These are phyloP conservation scores for Poecile atricapillus DNA, from an alignment of 2,113 vertebrate genomes.

Conservation along the genomic window DNA sequence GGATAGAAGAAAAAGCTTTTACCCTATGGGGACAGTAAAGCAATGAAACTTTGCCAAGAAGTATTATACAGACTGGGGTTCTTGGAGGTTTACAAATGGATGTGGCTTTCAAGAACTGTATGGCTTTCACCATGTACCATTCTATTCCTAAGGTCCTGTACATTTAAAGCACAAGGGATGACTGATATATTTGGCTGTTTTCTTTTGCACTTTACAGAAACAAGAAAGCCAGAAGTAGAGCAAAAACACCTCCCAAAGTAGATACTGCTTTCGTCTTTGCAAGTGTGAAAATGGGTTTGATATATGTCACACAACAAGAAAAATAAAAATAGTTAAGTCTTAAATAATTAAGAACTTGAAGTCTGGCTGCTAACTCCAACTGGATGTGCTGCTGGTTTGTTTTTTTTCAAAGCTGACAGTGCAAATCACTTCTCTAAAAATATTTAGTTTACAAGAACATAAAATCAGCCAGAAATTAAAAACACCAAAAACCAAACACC, in stretches of 20 bases:
- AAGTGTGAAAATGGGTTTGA: background rate
- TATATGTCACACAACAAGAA: background rate
- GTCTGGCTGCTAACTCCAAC: background rate
- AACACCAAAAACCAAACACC: background rate
- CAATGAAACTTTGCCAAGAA: background rate
- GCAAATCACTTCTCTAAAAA: background rate
- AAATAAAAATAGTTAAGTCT: background rate
- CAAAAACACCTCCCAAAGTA: background rate
- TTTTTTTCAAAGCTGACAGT: background rate
- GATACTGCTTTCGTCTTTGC: background rate
- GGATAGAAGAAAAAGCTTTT: background rate
- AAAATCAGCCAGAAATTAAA: background rate
- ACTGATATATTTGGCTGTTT: background rate
- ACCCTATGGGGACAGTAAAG: background rate
- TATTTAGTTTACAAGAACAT: background rate
- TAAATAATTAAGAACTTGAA: background rate
- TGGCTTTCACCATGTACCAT: background rate
- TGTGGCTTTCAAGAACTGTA: background rate
- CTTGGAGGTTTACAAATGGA: background rate
- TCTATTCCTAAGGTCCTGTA: background rate
- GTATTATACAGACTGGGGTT: background rate
- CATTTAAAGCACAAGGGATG: background rate
- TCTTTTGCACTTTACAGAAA: background rate
- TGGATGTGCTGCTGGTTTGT: background rate
- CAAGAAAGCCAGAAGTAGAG: background rate